Evolutionary conservation across 2,113 vertebrate genomes (phyloP), one percentile per base, ranked within the genome.

Genomic region (Psittacara wagleri): DNA sequence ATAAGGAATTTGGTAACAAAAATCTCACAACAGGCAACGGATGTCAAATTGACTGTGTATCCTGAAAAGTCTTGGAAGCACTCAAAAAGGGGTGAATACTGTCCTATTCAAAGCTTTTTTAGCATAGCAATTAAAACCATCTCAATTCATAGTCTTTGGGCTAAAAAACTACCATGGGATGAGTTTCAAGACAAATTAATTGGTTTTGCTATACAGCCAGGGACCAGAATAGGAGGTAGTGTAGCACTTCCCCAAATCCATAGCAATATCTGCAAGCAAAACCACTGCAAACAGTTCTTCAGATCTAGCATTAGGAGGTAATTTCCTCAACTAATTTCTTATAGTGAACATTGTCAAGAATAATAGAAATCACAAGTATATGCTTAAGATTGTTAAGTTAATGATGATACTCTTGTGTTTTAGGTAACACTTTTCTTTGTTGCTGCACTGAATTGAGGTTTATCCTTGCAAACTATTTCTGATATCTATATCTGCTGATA

Each of bases 401-500:
- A 46, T 44, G 37, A 39, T 2, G 2, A 28, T 41, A 10, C 17
- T 91, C 6, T 23, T 28, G 5, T 16, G 23, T 20, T 59, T 82
- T 72, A n/a, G 27, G 39, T 33, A 37, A n/a, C 69, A 18, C 31
- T 43, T 64, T 54, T 37, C 25, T 52, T 81, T 35, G 15, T 8
- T 52, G 52, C 18, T 77, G 8, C 16, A 2, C 51, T 29, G 62
- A n/a, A 31, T 35, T 43, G 35, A 57, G 9, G 5, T 68, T 52
- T 46, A 37, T 27, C 11, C 7, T 25, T 57, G 51, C 2, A 41
- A 74, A n/a, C 3, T 43, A 12, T 55, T 52, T 83, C 48, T 64
- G 39, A 23, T 43, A 13, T 6, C 20, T 39, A 0, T 13, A 17
- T 41, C 27, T 43, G 27, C 4, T 67, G 62, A 20, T 5, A 2